Conservation (phyloP, 2,888 invertebrate genomes). For the Orthosia incerta region DNA sequence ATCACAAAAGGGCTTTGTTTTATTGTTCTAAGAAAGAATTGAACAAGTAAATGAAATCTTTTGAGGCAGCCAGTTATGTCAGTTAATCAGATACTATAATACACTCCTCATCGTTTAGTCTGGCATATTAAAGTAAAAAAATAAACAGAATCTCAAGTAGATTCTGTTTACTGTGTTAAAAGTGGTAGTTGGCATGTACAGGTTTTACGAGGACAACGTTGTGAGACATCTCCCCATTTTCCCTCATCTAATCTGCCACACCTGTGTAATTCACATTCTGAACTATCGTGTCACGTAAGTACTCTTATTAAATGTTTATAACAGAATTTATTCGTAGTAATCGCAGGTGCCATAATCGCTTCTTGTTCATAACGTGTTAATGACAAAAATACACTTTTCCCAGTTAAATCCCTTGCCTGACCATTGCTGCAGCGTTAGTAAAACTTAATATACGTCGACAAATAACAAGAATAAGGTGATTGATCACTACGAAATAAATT, state of each 20-base stretch:
- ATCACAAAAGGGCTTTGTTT: conserved; percentile 30
- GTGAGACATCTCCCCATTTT: neutral
- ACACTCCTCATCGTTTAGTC: neutral
- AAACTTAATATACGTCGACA: too few relatives aligned
- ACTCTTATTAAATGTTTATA: neutral
- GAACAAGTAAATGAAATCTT: too few relatives aligned
- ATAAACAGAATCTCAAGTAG: too few relatives aligned
- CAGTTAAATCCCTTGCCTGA: too few relatives aligned
- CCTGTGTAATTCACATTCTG: neutral
- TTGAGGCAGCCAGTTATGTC: neutral
- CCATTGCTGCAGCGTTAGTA: too few relatives aligned
- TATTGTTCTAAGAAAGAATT: conserved; percentile 26
- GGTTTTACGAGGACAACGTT: too few relatives aligned
- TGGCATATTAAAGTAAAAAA: neutral
- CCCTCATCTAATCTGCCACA: neutral
- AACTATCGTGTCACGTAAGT: conserved; percentile 17
- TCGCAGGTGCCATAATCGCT: too few relatives aligned
- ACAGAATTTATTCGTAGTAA: too few relatives aligned
- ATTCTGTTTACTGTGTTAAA: neutral
- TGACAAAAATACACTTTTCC: too few relatives aligned
- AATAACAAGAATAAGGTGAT: too few relatives aligned
- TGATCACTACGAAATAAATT: too few relatives aligned
- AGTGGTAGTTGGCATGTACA: neutral
- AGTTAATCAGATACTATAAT: neutral
- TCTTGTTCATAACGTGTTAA: too few relatives aligned